Conservation (phyloP, 2,797 vertebrate genomes). For the Etheostoma perlongum region DNA sequence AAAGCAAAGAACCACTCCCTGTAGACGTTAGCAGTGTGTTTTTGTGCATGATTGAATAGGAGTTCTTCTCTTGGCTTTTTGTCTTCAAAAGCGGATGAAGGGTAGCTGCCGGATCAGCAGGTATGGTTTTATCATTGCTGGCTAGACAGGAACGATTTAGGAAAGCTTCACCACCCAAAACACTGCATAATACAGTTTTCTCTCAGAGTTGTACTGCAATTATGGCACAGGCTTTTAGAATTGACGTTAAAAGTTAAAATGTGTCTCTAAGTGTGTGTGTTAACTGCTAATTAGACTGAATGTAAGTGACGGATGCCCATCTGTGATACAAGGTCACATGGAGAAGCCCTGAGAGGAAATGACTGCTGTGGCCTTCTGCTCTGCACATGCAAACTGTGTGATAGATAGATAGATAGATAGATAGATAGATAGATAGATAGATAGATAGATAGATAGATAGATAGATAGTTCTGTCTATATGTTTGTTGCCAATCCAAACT, state of each 20-base stretch:
- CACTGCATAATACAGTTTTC: slow-evolving; percentile 5
- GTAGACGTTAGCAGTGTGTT: slow-evolving; percentile 10
- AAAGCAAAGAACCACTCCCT: slow-evolving; percentile 34
- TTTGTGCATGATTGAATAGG: slow-evolving; percentile 44
- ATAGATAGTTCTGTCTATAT: neutral
- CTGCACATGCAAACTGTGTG: too few species aligned
- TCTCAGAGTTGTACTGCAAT: neutral
- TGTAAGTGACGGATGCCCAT: slow-evolving; percentile 58
- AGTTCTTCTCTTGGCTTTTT: slow-evolving; percentile 52
- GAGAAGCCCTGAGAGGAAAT: slow-evolving; percentile 33
- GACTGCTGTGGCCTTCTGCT: too few species aligned
- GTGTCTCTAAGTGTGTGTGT: too few species aligned
- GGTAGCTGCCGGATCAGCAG: slow-evolving; percentile 61
- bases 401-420: slow-evolving; percentile 1
- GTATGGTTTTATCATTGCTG: slow-evolving; percentile 76
- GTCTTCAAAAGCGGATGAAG: slow-evolving; percentile 51
- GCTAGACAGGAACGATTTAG: slow-evolving; percentile 65
- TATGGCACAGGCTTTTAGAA: neutral
- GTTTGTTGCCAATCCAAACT: slow-evolving; percentile 52
- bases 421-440: neutral
- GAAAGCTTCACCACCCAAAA: slow-evolving; percentile 33
- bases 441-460: slow-evolving; percentile 1
- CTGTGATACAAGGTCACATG: slow-evolving; percentile 9
- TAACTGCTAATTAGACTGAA: too few species aligned
- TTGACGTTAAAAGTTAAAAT: too few species aligned